Conservation (phyloP, 2,797 vertebrate species). For the Macroramphosus scolopax region DNA sequence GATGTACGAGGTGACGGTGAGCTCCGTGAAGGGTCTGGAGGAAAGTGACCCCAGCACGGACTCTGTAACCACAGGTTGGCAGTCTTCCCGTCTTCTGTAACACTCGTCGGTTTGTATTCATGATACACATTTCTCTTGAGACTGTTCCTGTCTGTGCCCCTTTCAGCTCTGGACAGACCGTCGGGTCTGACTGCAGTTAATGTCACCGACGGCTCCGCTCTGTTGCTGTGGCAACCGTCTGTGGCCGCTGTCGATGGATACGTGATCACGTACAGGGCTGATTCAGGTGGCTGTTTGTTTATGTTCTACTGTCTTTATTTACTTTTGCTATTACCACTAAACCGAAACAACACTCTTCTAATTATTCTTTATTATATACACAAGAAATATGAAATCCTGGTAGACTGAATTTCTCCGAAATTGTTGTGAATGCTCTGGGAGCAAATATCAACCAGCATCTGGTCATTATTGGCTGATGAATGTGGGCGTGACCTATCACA, state of each 20-base stretch:
- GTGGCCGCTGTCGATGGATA: conserved; percentile 88
- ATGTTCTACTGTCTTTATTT: not conserved
- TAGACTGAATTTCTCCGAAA: too few species aligned
- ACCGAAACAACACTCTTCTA: too few species aligned
- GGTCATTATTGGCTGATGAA: too few species aligned
- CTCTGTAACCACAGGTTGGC: conserved; percentile 85
- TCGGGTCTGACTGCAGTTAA: conserved; percentile 83
- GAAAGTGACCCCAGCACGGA: conserved; percentile 88
- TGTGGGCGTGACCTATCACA: too few species aligned
- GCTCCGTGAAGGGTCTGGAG: conserved; percentile 88
- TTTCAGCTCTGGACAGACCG: conserved; percentile 86
- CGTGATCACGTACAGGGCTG: conserved; percentile 83
- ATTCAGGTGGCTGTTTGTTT: conserved; percentile 71
- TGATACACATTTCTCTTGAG: not conserved
- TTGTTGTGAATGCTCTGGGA: too few species aligned
- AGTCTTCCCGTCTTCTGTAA: not conserved
- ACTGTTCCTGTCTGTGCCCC: conserved; percentile 24
- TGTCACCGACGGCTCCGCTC: conserved; percentile 85
- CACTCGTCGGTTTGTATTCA: too few species aligned
- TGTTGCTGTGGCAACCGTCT: conserved; percentile 90
- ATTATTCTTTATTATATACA: too few species aligned
- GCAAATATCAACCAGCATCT: too few species aligned
- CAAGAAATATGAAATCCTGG: too few species aligned
- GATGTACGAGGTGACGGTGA: conserved; percentile 84
- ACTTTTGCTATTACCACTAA: too few species aligned